Conservation (phyloP, 1,140 invertebrate genomes). For the Drosophila bipectinata region DNA sequence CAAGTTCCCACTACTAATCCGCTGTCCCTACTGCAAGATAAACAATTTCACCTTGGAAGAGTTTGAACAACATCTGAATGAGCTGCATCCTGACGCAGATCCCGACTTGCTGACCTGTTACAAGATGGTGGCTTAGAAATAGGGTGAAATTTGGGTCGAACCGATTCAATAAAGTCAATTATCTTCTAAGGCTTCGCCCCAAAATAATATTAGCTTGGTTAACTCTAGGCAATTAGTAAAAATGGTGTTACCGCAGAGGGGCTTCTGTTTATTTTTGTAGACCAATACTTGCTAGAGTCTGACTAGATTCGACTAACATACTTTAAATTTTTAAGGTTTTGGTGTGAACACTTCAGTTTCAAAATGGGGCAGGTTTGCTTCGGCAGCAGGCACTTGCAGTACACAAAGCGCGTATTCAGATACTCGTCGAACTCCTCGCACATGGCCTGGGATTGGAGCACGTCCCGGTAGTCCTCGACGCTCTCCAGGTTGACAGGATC, state of each 20-base stretch:
- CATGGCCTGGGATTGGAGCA: slow-evolving; percentile 35
- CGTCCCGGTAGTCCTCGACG: slow-evolving; percentile 61
- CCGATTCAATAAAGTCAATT: slow-evolving; percentile 1
- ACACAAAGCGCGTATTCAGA: slow-evolving; percentile 43
- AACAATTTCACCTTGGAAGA: slow-evolving; percentile 23
- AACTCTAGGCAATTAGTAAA: neutral
- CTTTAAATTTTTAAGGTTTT: slow-evolving; percentile 39
- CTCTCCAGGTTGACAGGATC: slow-evolving; percentile 62
- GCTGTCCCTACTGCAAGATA: slow-evolving; percentile 16
- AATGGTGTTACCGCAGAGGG: slow-evolving; percentile 1
- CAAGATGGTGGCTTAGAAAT: slow-evolving; percentile 1
- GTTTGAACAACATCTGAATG: slow-evolving; percentile 1
- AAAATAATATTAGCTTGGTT: neutral
- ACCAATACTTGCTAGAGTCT: no score
- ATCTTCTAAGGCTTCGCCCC: neutral
- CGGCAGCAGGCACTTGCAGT: slow-evolving; percentile 54
- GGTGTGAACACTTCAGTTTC: slow-evolving; percentile 52
- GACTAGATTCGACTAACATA: slow-evolving; percentile 49
- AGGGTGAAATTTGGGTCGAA: neutral
- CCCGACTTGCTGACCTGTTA: slow-evolving; percentile 10
- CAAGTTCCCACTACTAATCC: neutral
- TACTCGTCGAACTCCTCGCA: slow-evolving; percentile 60
- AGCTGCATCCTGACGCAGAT: slow-evolving; percentile 14
- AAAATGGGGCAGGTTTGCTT: slow-evolving; percentile 48
- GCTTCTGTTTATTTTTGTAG: slow-evolving; percentile 25